These are phyloP conservation scores for Rhynchonycteris naso DNA, from an alignment of 2,797 vertebrate species.

Conservation along the genomic window DNA sequence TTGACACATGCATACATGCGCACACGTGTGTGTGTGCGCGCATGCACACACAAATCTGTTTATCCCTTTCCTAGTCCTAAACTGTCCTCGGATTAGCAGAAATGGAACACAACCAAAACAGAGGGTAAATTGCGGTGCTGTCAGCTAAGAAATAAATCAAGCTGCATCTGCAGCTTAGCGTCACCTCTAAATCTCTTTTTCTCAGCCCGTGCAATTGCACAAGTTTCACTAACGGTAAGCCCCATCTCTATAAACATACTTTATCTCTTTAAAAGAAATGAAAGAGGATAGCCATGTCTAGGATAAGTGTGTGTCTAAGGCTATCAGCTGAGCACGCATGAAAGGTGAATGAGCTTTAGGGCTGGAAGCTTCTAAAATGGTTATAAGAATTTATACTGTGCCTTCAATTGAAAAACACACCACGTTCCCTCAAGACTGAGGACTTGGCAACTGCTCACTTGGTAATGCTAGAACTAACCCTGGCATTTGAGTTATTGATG, in stretches of 20 bases:
- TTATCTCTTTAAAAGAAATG: constrained; percentile 73
- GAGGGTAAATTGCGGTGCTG: background rate
- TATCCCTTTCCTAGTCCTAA: background rate
- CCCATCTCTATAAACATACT: constrained; percentile 70
- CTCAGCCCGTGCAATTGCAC: constrained; percentile 48
- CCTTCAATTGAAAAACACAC: constrained; percentile 47
- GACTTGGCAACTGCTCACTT: background rate
- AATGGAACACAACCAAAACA: background rate
- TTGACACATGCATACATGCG: background rate
- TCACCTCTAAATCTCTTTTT: constrained; percentile 66
- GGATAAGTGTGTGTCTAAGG: constrained; percentile 61
- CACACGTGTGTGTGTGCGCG: too few relatives aligned
- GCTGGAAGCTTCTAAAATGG: constrained; percentile 60
- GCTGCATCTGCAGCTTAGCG: background rate
- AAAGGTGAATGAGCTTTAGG: constrained; percentile 53
- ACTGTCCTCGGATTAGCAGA: background rate
- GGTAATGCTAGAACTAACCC: background rate
- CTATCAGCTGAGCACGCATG: constrained; percentile 39
- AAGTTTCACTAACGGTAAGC: constrained; percentile 65
- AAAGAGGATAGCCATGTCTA: constrained; percentile 30
- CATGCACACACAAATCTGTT: fast-evolving
- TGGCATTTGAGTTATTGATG: background rate
- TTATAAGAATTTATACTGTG: constrained; percentile 70
- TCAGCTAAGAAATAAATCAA: constrained; percentile 57
- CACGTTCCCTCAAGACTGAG: constrained; percentile 31